phyloP scores from a whole-genome alignment of 2,113 vertebrate genomes.

The Apteryx owenii region DNA sequence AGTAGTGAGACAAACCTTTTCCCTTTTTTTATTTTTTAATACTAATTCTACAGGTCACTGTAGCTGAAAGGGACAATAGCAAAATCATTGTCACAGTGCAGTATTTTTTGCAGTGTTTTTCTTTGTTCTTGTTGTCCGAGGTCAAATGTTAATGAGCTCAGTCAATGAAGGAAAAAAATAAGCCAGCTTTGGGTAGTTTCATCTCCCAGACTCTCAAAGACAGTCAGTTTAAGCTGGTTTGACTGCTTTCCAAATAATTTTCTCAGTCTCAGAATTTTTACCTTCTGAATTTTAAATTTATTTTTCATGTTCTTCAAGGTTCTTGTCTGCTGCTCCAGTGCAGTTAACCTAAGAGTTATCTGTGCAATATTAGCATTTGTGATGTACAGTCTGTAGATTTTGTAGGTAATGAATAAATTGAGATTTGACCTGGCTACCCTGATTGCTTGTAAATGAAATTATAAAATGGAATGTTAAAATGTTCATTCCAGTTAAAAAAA shows the following conservation, averaged over 20 bases:
- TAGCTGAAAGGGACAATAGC: neutral
- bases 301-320: too few relatives aligned
- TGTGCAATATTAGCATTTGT: neutral
- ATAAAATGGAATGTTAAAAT: neutral
- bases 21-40: neutral
- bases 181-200: neutral
- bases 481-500: neutral
- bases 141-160: neutral
- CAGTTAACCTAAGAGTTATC: neutral
- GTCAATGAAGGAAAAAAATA: neutral
- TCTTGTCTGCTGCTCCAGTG: neutral
- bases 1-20: neutral
- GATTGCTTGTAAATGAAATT: neutral
- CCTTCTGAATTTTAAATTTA: neutral
- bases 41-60: neutral
- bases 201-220: neutral
- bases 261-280: accelerated
- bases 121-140: neutral
- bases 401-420: neutral
- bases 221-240: neutral
- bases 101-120: neutral
- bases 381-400: neutral
- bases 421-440: neutral
- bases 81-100: neutral
- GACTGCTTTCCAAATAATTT: neutral